Conservation (phyloP, 2,888 invertebrate species). For the Carcina quercana region DNA sequence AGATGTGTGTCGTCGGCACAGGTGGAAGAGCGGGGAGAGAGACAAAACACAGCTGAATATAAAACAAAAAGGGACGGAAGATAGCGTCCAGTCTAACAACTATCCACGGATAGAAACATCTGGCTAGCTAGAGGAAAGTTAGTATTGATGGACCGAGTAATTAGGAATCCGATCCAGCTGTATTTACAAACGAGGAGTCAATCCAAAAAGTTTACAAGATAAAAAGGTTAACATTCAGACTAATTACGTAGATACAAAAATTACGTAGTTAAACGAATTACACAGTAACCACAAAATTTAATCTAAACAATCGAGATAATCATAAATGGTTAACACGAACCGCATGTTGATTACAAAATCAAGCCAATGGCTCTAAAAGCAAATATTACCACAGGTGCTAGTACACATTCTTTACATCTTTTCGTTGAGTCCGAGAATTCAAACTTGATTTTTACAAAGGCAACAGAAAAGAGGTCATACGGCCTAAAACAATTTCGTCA, state of each 20-base stretch:
- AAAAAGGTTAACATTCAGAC: too few relatives aligned
- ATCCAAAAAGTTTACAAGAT: conserved; percentile 10
- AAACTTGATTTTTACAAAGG: not conserved
- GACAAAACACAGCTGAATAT: conserved; percentile 41
- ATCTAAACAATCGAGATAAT: not conserved
- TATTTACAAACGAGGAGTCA: conserved; percentile 15
- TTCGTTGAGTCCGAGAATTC: not conserved
- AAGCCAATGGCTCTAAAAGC: conserved; percentile 25
- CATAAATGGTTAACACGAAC: not conserved
- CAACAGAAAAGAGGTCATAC: conserved; percentile 1
- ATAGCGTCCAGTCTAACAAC: conserved; percentile 43
- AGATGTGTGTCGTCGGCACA: conserved; percentile 66
- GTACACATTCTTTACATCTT: conserved; percentile 3
- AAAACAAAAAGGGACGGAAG: conserved; percentile 53
- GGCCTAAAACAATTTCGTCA: conserved; percentile 26
- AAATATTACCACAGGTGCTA: conserved; percentile 43
- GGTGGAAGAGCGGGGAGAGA: conserved; percentile 43
- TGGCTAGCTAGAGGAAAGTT: conserved; percentile 53
- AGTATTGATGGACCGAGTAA: conserved; percentile 37
- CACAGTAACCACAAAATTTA: not conserved
- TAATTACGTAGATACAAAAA: too few relatives aligned
- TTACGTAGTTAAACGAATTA: too few relatives aligned
- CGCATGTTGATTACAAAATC: conserved; percentile 20
- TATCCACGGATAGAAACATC: conserved; percentile 48
- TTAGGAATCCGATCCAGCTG: conserved; percentile 39